Evolutionary conservation across 2,797 vertebrate species (phyloP), one percentile per base, ranked within the genome.

Genomic region (Dromococcyx pavoninus): DNA sequence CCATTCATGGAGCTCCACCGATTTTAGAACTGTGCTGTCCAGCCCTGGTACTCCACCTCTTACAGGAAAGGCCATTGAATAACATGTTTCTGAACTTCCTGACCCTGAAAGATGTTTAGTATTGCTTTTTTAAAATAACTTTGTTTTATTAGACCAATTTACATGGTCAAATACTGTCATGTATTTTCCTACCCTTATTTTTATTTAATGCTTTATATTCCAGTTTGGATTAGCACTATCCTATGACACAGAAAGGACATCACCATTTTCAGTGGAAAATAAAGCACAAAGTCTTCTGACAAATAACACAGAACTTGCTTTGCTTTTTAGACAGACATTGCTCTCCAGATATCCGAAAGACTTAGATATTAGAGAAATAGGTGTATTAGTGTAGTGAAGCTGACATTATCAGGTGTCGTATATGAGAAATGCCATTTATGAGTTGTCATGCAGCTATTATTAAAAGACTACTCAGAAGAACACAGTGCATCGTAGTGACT

Each of bases 361-460:
- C n/a, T 30, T 35, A 77, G 86, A 33, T 48, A 66, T 60, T 91
- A 48, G 69, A 66, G 91, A 88, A 88, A 83, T 30, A 35, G 33
- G 27, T 53, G 19, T 69, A 51, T 67, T 71, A 80, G 43, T 56
- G 27, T 43, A 64, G 58, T 12, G 69, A 30, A 79, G 75, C 50
- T 80, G 86, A 58, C 58, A 35, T 91, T 91, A 94, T 83, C 73
- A 74, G 83, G 53, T 58, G 64, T 28, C 76, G 10, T 70, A 25
- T 64, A 66, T 83, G 58, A 88, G 80, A 77, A 94, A 83, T 54
- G 44, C 61, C 50, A 91, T 86, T 95, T 95, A 61, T 23, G 84
- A 91, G 67, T 86, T 93, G 95, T 81, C 66, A 72, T 39, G 76
- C 24, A 91, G 76, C 46, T 91, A 25, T 87, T 91, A 86, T 83